These are phyloP conservation scores for Amphimedon queenslandica DNA, from an alignment of 37 sponge, comb jelly and placozoan species.

Conservation along the genomic window DNA sequence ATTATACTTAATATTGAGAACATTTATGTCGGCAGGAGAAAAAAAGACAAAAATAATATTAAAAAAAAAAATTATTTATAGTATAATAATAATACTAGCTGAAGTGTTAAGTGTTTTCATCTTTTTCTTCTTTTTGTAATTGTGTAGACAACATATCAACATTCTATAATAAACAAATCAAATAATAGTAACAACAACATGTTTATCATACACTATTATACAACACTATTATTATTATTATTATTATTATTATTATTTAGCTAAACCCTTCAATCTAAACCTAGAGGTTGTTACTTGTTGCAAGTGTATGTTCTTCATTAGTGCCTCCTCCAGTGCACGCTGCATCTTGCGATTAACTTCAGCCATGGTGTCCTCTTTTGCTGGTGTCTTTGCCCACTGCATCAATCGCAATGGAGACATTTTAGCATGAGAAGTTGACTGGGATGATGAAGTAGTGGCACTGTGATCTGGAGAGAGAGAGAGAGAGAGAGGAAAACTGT, in stretches of 20 bases:
- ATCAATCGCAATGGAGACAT: slow-evolving; percentile 51
- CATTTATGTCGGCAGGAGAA: too few relatives aligned
- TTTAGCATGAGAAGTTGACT: slow-evolving; percentile 11
- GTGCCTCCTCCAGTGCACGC: slow-evolving; percentile 69
- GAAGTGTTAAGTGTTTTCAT: neutral
- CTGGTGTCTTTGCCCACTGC: slow-evolving; percentile 5
- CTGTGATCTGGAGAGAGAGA: neutral
- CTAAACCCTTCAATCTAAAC: too few relatives aligned
- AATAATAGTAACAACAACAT: neutral
- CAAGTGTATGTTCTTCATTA: slow-evolving; percentile 78
- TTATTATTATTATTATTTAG: neutral
- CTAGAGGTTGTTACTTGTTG: slow-evolving; percentile 69
- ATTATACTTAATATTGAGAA: too few relatives aligned
- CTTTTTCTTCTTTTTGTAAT: slow-evolving; percentile 5
- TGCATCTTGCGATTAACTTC: slow-evolving; percentile 68
- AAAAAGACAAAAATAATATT: too few relatives aligned
- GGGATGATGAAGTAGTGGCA: too few relatives aligned
- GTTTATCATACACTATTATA: neutral
- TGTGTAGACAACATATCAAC: slow-evolving; percentile 24
- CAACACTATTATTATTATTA: neutral
- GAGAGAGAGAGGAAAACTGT: neutral
- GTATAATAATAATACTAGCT: neutral
- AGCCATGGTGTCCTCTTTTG: slow-evolving; percentile 28
- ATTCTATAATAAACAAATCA: neutral
- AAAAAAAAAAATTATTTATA: too few relatives aligned